Conservation (phyloP, 2,797 vertebrate genomes). For the Anniella stebbinsi region DNA sequence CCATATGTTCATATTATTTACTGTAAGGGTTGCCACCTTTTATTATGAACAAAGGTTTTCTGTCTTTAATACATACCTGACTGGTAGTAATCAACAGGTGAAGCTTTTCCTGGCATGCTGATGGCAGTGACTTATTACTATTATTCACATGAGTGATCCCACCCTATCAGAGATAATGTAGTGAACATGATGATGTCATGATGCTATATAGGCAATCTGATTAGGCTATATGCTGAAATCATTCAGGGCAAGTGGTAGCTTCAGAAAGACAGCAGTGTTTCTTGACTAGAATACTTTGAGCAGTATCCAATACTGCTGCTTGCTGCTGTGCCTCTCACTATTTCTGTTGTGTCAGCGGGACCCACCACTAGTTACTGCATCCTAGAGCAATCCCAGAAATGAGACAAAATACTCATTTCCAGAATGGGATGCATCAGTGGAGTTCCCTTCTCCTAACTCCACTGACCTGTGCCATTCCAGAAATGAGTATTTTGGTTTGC, state of each 20-base stretch:
- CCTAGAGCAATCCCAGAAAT: no score
- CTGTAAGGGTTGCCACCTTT: neutral
- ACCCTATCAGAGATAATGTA: neutral
- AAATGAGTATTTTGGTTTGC: no score
- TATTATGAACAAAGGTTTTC: neutral
- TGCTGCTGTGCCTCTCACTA: no score
- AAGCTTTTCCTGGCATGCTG: neutral
- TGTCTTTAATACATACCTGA: neutral
- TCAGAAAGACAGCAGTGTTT: neutral
- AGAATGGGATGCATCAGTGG: no score
- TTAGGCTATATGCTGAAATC: neutral
- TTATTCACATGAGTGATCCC: neutral
- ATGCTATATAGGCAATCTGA: neutral
- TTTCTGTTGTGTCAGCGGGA: no score
- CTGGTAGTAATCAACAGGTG: neutral
- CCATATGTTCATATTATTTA: neutral
- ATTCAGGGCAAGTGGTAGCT: neutral
- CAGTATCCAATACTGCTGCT: no score
- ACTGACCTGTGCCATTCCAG: no score
- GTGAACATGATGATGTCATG: neutral
- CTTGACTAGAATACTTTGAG: neutral
- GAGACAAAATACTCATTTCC: no score
- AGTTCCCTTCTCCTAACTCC: no score
- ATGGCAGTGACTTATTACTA: neutral
- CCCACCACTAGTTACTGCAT: no score